phyloP scores from a whole-genome alignment of 37 sponge, comb jelly and placozoan genomes.

The Hormiphora californensis region DNA sequence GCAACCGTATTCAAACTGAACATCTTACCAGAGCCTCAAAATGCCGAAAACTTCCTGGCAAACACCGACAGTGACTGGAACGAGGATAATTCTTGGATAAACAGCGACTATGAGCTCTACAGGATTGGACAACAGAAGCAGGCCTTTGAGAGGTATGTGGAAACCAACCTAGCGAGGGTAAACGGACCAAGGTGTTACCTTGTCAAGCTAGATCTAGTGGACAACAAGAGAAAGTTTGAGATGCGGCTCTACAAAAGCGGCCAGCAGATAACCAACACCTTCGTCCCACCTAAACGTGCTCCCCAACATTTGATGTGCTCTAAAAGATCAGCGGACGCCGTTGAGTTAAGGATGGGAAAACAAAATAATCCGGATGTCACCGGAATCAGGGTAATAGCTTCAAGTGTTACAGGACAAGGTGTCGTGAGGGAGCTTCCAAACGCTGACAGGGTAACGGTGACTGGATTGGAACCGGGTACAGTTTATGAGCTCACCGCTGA shows the following conservation, averaged over 20 bases:
- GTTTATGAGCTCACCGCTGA: too few relatives aligned
- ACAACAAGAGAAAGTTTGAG: neutral
- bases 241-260: neutral
- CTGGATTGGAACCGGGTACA: too few relatives aligned
- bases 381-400: constrained; percentile 1
- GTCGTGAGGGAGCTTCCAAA: too few relatives aligned
- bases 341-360: neutral
- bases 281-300: neutral
- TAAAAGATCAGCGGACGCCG: neutral
- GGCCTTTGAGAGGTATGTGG: neutral
- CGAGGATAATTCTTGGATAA: neutral
- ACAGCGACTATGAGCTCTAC: neutral
- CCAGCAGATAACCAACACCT: neutral
- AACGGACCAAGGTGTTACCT: neutral
- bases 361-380: neutral
- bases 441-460: too few relatives aligned
- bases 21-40: neutral
- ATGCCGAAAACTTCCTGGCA: neutral
- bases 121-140: neutral
- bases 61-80: neutral
- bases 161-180: neutral
- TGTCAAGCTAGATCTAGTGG: neutral
- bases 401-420: too few relatives aligned
- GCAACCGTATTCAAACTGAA: neutral
- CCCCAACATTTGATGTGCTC: neutral